phyloP scores from a whole-genome alignment of 2,888 invertebrate species.

The Keiferia lycopersicella region DNA sequence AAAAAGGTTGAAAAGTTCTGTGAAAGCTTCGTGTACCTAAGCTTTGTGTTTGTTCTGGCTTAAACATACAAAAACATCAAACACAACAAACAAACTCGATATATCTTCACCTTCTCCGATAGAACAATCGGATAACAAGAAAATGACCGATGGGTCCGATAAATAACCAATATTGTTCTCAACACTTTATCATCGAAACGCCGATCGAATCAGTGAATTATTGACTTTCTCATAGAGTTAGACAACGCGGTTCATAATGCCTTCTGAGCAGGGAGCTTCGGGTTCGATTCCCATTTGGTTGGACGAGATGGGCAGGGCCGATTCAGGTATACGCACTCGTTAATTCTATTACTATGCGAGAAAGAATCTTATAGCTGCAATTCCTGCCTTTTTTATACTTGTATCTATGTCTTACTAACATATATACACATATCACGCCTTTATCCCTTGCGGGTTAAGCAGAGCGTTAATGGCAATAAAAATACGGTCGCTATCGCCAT shows the following conservation, averaged over 20 bases:
- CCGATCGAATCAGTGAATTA: slow-evolving; percentile 4
- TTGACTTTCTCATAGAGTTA: not conserved
- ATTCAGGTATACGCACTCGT: not conserved
- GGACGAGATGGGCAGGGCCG: not conserved
- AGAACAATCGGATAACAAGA: not conserved
- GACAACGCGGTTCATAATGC: not conserved
- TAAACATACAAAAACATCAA: not conserved
- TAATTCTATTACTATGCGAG: too few relatives aligned
- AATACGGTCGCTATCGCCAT: too few relatives aligned
- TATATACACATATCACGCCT: too few relatives aligned
- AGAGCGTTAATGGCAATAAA: too few relatives aligned
- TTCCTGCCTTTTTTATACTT: too few relatives aligned
- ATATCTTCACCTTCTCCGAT: not conserved
- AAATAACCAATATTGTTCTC: slow-evolving; percentile 15
- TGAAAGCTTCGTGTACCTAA: too few relatives aligned
- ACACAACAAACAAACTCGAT: not conserved
- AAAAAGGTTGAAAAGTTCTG: not conserved
- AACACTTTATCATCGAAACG: slow-evolving; percentile 1
- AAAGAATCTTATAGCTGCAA: too few relatives aligned
- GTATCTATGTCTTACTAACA: too few relatives aligned
- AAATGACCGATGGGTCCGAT: not conserved
- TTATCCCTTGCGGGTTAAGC: too few relatives aligned
- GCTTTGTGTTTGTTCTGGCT: not conserved
- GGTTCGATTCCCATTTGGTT: not conserved
- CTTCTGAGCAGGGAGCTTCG: not conserved